Evolutionary conservation across 2,113 vertebrate genomes (phyloP).

Genomic region (Scortum barcoo): DNA sequence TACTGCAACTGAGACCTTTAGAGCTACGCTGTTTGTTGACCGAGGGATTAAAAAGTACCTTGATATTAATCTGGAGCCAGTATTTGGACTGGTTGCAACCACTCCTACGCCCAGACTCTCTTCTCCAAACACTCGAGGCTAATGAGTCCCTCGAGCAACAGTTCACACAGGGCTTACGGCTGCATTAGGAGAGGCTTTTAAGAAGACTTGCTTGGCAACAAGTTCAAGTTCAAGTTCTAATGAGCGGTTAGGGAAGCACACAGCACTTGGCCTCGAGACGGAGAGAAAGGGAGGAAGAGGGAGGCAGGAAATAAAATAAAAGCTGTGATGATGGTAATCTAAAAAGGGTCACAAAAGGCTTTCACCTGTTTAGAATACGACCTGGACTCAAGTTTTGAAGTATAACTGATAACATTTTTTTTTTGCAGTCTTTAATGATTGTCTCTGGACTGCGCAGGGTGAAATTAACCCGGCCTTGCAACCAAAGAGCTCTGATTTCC

Average conservation of each 20-base stretch:
- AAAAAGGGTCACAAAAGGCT: background rate
- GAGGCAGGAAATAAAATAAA: conserved; percentile 6
- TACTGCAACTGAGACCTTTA: no score
- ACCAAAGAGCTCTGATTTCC: conserved; percentile 1
- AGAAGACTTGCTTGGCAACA: conserved; percentile 4
- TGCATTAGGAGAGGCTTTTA: background rate
- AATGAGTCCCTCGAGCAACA: conserved; percentile 22
- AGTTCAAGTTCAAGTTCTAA: conserved; percentile 10
- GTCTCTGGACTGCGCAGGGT: background rate
- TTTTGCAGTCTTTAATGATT: background rate
- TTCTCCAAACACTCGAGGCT: background rate
- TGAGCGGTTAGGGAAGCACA: background rate
- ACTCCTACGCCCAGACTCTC: background rate
- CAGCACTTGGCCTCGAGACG: background rate
- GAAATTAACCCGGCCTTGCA: background rate
- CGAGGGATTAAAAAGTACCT: background rate
- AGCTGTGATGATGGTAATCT: background rate
- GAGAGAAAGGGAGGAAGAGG: conserved; percentile 15
- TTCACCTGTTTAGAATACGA: background rate
- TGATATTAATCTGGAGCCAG: background rate
- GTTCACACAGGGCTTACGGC: background rate
- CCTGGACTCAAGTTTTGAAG: no score
- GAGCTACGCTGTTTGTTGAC: background rate
- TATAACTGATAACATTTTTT: no score
- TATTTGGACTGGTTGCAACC: background rate